These are phyloP conservation scores for Patella caerulea DNA, from an alignment of 2,888 invertebrate species.

Conservation along the genomic window DNA sequence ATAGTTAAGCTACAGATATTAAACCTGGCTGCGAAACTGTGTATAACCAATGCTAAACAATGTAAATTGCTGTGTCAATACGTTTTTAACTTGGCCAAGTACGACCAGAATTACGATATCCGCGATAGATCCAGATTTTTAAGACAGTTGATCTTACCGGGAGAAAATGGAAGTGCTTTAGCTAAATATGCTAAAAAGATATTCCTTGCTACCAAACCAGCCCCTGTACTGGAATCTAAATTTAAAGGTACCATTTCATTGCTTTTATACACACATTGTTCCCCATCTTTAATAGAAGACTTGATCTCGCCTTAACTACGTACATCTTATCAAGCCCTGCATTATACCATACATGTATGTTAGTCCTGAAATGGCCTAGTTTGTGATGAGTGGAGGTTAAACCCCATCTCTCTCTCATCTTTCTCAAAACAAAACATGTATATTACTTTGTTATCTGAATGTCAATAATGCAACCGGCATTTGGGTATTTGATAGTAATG, in stretches of 20 bases:
- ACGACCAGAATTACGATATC: conserved; percentile 98
- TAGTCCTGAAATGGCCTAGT: too few species aligned
- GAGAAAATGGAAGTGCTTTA: conserved; percentile 74
- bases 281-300: too few species aligned
- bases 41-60: conserved; percentile 88
- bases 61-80: conserved; percentile 91
- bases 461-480: too few species aligned
- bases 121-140: conserved; percentile 94
- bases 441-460: too few species aligned
- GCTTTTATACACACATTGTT: not conserved
- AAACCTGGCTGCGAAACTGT: conserved; percentile 94
- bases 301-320: too few species aligned
- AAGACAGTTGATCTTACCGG: conserved; percentile 83
- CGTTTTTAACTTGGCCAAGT: conserved; percentile 92
- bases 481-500: too few species aligned
- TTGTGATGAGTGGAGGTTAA: too few species aligned
- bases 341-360: too few species aligned
- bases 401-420: too few species aligned
- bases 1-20: conserved; percentile 95
- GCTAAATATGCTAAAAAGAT: conserved; percentile 84
- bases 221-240: conserved; percentile 86
- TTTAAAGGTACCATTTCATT: conserved; percentile 68
- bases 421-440: too few species aligned
- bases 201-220: conserved; percentile 93
- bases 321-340: too few species aligned